Conservation (phyloP, 2,113 vertebrate genomes). For the Notothenia coriiceps region DNA sequence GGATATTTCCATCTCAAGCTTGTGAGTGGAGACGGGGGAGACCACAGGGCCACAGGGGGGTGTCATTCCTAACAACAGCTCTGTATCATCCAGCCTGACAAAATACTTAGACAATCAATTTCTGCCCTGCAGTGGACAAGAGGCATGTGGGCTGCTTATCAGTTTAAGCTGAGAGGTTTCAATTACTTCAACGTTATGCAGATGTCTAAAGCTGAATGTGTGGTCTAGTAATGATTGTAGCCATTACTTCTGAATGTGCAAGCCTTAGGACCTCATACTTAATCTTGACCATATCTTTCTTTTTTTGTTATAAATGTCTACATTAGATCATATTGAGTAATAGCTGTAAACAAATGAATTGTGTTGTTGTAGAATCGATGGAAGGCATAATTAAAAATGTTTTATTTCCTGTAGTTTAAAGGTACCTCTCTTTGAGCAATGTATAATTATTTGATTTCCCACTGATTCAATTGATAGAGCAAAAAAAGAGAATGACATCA, state of each 20-base stretch:
- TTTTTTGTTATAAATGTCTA: background rate
- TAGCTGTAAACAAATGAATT: background rate
- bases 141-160: background rate
- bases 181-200: conserved; percentile 18
- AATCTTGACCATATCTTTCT: background rate
- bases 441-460: background rate
- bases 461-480: background rate
- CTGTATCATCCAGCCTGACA: conserved; percentile 44
- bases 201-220: conserved; percentile 12
- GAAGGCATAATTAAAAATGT: background rate
- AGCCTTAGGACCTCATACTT: background rate
- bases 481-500: too few relatives aligned
- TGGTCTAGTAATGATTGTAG: background rate
- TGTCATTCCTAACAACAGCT: conserved; percentile 60
- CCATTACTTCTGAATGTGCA: background rate
- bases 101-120: conserved; percentile 35
- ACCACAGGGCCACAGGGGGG: conserved; percentile 21
- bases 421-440: background rate
- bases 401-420: background rate
- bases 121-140: conserved; percentile 18
- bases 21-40: conserved; percentile 22
- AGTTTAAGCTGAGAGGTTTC: conserved; percentile 11
- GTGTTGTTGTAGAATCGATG: background rate
- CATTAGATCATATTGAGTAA: background rate
- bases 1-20: conserved; percentile 88